Percentiles rank a stretch among this genome's conserved stretches.
Evolutionary conservation across 1,140 invertebrate genomes (phyloP).

Genomic region (Drosophila lini): DNA sequence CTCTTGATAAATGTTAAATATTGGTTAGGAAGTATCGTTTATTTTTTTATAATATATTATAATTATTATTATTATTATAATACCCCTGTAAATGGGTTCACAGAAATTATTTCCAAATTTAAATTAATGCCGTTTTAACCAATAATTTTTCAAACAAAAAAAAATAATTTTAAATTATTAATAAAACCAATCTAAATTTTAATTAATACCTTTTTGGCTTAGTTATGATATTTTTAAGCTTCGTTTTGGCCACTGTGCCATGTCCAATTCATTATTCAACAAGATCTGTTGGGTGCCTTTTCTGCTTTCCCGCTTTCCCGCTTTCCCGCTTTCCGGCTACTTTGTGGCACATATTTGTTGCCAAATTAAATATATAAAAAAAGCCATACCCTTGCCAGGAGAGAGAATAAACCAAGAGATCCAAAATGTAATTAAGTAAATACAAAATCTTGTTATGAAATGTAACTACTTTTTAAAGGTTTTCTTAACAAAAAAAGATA

Average conservation of each 20-base stretch:
- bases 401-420: background rate
- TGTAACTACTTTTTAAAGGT: background rate
- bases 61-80: background rate
- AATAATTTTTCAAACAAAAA: too few species aligned
- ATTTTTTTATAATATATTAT: background rate
- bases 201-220: too few species aligned
- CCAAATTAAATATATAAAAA: constrained; percentile 47
- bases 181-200: too few species aligned
- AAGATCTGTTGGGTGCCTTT: background rate
- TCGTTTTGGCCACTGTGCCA: background rate
- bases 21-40: too few species aligned
- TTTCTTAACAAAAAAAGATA: background rate
- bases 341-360: constrained; percentile 22
- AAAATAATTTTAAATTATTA: too few species aligned
- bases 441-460: background rate
- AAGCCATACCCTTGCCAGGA: constrained; percentile 7
- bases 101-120: too few species aligned
- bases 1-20: too few species aligned
- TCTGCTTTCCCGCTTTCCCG: constrained; percentile 1
- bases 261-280: constrained; percentile 1
- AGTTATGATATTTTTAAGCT: too few species aligned
- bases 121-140: too few species aligned
- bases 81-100: too few species aligned
- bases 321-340: constrained; percentile 6
- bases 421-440: background rate